Evolutionary conservation across 35 echinoderm and acorn worm genomes (phyloP), one percentile per base, ranked within the genome.

Genomic region (Heliocidaris tuberculata): DNA sequence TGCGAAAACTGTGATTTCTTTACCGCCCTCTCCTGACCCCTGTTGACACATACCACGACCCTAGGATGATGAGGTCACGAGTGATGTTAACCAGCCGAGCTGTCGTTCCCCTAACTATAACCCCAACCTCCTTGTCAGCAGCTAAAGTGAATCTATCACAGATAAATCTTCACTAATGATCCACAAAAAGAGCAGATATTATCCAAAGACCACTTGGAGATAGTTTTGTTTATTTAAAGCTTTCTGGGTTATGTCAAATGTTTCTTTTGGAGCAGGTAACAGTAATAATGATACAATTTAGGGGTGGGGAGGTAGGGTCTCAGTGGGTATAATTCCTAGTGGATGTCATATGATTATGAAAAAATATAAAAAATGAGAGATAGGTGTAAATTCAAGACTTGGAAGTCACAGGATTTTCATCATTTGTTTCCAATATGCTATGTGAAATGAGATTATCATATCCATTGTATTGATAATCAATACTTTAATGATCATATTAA

Each of bases 11-110:
- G 21, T 78, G 65, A 89, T 89, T 89, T 48, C 87, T 89, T 89
- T 89, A 59, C 31, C 50, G 91, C 91, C 91, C 91, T 93, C 91
- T 48, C 48, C 47, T 93, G 91, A 93, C 91, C 91, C 49, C 50
- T 93, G 91, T 93, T 93, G 91, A 93, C 91, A 93, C 91, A 59
- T 93, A 31, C 91, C 91, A 30, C 27, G 91, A 93, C 91, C 91
- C 50, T 50, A 48, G 21, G 31, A 93, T 59, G 91, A 93, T 93
- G 91, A 59, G 91, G 91, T 93, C 91, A 93, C 48, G 3, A 49
- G 29, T 93, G 91, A 93, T 48, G 48, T 11, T 59, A 93, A 93
- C 91, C 91, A 93, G 91, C n/a, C 50, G 50, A 59, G 19, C 27
- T 52, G 48, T 19, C 50, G 15, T 52, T 93, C 49, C 32, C 91